Conservation (phyloP, 2,797 vertebrate genomes). For the Diplodus puntazzo region DNA sequence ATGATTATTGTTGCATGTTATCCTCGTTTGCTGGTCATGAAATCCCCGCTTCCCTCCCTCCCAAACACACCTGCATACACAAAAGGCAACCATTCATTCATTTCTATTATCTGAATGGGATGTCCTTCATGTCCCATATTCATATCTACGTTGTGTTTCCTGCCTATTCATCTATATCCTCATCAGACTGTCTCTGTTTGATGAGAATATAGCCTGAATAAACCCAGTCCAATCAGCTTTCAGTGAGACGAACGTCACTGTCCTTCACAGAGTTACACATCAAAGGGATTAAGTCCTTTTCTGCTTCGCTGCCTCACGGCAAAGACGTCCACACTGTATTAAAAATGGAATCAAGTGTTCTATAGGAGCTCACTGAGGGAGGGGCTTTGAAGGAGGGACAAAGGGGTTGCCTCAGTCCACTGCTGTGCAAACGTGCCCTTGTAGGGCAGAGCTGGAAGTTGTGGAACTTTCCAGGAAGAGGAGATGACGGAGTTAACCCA, state of each 20-base stretch:
- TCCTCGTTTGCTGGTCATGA: background rate
- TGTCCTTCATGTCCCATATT: background rate
- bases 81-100: constrained; percentile 3
- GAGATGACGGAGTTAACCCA: constrained; percentile 9
- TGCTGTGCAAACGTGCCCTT: constrained; percentile 24
- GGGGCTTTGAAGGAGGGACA: constrained; percentile 14
- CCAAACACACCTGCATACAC: background rate
- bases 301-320: constrained; percentile 21
- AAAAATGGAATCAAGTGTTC: constrained; percentile 39
- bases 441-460: constrained; percentile 37
- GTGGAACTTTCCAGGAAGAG: constrained; percentile 45
- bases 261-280: constrained; percentile 24
- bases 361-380: constrained; percentile 5
- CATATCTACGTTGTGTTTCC: constrained; percentile 1
- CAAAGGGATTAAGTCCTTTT: constrained; percentile 26
- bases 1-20: background rate
- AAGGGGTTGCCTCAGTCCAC: constrained; percentile 1
- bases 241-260: background rate
- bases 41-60: background rate
- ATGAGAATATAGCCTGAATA: constrained; percentile 26
- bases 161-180: constrained; percentile 14
- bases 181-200: constrained; percentile 2
- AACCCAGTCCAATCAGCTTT: constrained; percentile 20
- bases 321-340: constrained; percentile 25
- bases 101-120: constrained; percentile 2